A percentile compares a stretch with the other conserved stretches of the same genome.
These are phyloP conservation scores for Aptenodytes forsteri DNA, from an alignment of 2,113 vertebrate species.

Conservation along the genomic window DNA sequence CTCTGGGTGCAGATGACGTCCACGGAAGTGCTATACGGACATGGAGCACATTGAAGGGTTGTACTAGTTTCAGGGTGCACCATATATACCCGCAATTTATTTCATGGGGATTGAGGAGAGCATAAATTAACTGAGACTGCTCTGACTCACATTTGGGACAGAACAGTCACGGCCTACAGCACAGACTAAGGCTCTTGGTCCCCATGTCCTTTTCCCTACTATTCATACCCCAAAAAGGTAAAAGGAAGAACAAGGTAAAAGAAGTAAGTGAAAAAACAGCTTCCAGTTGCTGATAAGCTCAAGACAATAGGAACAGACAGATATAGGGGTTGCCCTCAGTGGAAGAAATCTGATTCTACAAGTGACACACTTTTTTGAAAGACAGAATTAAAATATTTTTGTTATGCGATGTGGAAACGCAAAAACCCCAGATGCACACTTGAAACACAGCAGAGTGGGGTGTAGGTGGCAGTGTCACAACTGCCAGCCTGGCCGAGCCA, in stretches of 20 bases:
- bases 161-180: not conserved
- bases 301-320: not conserved
- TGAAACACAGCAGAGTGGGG: not conserved
- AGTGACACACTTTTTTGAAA: not conserved
- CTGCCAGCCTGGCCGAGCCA: fast-evolving
- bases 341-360: not conserved
- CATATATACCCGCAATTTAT: not conserved
- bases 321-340: not conserved
- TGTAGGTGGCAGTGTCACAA: not conserved
- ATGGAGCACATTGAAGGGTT: not conserved
- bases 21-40: not conserved
- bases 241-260: not conserved
- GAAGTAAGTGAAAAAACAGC: not conserved
- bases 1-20: not conserved
- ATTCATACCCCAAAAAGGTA: not conserved
- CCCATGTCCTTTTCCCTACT: not conserved
- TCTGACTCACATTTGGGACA: not conserved
- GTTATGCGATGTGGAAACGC: not conserved
- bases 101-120: not conserved
- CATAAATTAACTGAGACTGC: not conserved
- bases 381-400: not conserved
- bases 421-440: too few species aligned
- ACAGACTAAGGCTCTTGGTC: not conserved
- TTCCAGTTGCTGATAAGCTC: not conserved
- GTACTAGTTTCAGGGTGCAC: not conserved